These are phyloP conservation scores for Drosophila tropicalis DNA, from an alignment of 1,140 invertebrate genomes.

Conservation along the genomic window DNA sequence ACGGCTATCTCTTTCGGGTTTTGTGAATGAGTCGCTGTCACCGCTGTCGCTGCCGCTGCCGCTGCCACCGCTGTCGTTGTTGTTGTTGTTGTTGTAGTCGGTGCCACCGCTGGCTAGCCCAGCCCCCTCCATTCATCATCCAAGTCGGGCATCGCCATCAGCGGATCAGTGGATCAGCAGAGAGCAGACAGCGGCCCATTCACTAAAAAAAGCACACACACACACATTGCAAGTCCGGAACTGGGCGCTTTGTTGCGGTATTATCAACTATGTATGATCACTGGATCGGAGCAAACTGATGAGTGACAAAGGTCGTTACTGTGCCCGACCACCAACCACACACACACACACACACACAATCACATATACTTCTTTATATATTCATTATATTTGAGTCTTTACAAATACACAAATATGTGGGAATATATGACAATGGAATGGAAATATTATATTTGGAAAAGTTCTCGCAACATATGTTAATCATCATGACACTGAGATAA, in stretches of 20 bases:
- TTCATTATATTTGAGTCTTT: neutral
- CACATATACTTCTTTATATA: neutral
- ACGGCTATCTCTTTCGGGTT: slow-evolving; percentile 31
- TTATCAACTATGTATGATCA: slow-evolving; percentile 36
- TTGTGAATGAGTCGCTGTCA: slow-evolving; percentile 62
- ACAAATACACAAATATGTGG: slow-evolving; percentile 1
- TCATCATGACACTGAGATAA: neutral
- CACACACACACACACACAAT: neutral
- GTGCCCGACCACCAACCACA: neutral
- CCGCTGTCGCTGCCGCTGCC: neutral
- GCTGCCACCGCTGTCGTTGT: neutral
- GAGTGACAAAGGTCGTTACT: slow-evolving; percentile 11
- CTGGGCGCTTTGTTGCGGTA: slow-evolving; percentile 73
- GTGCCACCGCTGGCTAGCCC: slow-evolving; percentile 6
- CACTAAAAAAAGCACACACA: neutral
- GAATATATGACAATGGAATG: slow-evolving; percentile 7
- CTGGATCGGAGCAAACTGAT: slow-evolving; percentile 41
- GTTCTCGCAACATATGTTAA: neutral
- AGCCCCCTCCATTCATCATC: slow-evolving; percentile 18
- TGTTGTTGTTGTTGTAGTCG: neutral
- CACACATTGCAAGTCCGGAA: slow-evolving; percentile 53
- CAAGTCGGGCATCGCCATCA: slow-evolving; percentile 18
- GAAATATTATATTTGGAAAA: slow-evolving; percentile 3
- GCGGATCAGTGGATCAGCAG: slow-evolving; percentile 17
- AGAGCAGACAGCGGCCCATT: slow-evolving; percentile 4